Conservation (phyloP, 2,113 vertebrate species). For the Gallinago jamesoni region DNA sequence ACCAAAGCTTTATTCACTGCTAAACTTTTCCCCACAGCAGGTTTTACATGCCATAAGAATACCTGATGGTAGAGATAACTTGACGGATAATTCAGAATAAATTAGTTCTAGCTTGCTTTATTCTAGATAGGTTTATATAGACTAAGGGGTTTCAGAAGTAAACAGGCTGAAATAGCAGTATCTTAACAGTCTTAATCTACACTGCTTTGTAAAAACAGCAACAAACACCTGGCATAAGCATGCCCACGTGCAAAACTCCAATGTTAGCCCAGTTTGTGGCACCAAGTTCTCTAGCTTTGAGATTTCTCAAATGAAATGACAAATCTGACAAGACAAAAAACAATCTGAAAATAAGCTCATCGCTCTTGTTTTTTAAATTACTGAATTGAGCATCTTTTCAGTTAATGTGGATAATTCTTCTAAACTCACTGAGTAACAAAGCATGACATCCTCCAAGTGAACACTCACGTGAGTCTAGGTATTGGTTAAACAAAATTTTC, state of each 20-base stretch:
- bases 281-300: not conserved
- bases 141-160: not conserved
- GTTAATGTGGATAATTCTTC: rapidly evolving
- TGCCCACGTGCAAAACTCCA: rapidly evolving
- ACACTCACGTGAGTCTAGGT: not conserved
- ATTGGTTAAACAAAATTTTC: not conserved
- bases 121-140: not conserved
- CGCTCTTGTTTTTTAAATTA: not conserved
- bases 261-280: not conserved
- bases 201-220: not conserved
- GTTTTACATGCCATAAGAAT: not conserved
- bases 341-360: not conserved
- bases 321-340: not conserved
- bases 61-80: not conserved
- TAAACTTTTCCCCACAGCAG: not conserved
- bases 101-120: not conserved
- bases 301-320: not conserved
- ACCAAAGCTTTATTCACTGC: not conserved
- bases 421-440: not conserved
- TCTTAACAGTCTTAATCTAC: not conserved
- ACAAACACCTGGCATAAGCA: not conserved
- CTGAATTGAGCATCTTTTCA: rapidly evolving
- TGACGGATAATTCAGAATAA: not conserved
- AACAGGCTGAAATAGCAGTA: not conserved
- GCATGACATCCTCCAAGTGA: not conserved